Evolutionary conservation across 2,113 vertebrate species (phyloP).

Genomic region (Hypanus sabinus): DNA sequence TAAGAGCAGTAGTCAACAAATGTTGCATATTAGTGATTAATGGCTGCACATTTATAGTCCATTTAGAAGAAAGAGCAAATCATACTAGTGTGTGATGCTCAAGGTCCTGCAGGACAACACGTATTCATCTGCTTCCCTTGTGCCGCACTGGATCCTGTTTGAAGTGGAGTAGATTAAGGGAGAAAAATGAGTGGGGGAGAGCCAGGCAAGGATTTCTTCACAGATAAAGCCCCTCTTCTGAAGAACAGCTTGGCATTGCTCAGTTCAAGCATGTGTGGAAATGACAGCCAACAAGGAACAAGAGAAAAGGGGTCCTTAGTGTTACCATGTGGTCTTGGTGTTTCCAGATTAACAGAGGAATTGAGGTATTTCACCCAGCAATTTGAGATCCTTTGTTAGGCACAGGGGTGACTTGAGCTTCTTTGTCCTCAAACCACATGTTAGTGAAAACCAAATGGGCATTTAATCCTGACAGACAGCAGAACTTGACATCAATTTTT

Average conservation of each 20-base stretch:
- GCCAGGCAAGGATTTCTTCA: conserved; percentile 42
- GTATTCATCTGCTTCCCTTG: conserved; percentile 25
- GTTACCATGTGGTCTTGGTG: conserved; percentile 48
- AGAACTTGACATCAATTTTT: conserved; percentile 79
- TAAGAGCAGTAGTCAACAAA: conserved; percentile 34
- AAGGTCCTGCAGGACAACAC: conserved; percentile 34
- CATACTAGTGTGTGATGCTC: neutral
- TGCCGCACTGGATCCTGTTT: conserved; percentile 38
- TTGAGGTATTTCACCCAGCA: conserved; percentile 71
- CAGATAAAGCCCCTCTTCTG: conserved; percentile 39
- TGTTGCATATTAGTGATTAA: conserved; percentile 38
- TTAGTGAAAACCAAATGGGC: conserved; percentile 75
- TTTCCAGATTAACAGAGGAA: conserved; percentile 69
- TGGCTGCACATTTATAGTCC: conserved; percentile 9
- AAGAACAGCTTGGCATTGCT: conserved; percentile 39
- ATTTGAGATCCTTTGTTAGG: conserved; percentile 74
- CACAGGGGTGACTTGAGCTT: conserved; percentile 64
- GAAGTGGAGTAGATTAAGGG: conserved; percentile 40
- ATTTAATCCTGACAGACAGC: conserved; percentile 83
- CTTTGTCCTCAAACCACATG: conserved; percentile 74
- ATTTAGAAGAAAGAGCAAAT: conserved; percentile 29
- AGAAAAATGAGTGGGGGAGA: conserved; percentile 39
- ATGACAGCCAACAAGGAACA: conserved; percentile 38
- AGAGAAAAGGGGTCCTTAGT: conserved; percentile 46
- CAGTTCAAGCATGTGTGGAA: conserved; percentile 40